These are phyloP conservation scores for Mohoua ochrocephala DNA, from an alignment of 2,113 vertebrate genomes.

Conservation along the genomic window DNA sequence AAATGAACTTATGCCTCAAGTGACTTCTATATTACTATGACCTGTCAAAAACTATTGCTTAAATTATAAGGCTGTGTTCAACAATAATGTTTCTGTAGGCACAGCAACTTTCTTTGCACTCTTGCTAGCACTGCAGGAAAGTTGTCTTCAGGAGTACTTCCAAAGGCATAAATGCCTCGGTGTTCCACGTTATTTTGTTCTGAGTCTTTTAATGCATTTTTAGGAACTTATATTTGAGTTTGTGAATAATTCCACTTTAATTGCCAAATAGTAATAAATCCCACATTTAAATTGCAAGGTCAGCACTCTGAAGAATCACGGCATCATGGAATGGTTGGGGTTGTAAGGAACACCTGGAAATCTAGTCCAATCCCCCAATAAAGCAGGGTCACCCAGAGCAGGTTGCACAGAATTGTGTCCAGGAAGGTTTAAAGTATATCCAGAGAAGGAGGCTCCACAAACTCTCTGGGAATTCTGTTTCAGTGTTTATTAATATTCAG, in stretches of 20 bases:
- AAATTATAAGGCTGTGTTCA: background rate
- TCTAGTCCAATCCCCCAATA: background rate
- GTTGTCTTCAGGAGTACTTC: background rate
- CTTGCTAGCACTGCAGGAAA: background rate
- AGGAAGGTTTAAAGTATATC: background rate
- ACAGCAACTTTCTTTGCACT: background rate
- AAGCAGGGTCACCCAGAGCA: background rate
- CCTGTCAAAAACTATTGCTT: conserved; percentile 23
- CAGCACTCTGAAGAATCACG: background rate
- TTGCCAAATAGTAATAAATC: background rate
- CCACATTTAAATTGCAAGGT: background rate
- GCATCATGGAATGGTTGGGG: background rate
- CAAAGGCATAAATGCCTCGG: background rate
- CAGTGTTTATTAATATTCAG: background rate
- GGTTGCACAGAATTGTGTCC: background rate
- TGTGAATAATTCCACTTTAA: background rate
- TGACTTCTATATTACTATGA: background rate
- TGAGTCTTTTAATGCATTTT: background rate
- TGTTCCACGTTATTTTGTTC: background rate
- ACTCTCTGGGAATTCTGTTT: background rate
- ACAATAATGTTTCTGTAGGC: background rate
- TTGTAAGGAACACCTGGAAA: background rate
- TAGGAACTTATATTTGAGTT: background rate
- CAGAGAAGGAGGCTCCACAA: background rate
- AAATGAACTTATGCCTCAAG: conserved; percentile 22